Evolutionary conservation across 2,113 vertebrate genomes (phyloP).

Genomic region (Platanista minor): DNA sequence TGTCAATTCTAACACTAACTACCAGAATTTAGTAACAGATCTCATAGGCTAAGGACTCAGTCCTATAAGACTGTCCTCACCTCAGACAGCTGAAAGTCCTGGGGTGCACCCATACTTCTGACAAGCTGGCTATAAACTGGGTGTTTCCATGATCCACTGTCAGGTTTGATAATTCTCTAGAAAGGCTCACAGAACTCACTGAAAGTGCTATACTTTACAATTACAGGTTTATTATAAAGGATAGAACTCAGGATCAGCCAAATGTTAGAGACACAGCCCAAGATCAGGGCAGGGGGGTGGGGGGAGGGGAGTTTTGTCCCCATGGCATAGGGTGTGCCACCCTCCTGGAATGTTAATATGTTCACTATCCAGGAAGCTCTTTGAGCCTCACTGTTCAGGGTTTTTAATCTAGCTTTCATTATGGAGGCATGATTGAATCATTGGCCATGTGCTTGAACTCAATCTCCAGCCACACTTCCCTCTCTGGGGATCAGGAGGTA

Average conservation of each 20-base stretch:
- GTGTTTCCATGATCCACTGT: background rate
- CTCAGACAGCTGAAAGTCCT: background rate
- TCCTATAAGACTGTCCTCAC: background rate
- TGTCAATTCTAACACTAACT: background rate
- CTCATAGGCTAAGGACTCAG: background rate
- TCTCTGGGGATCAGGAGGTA: background rate
- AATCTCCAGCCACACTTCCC: background rate
- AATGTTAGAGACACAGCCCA: background rate
- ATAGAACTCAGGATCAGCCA: background rate
- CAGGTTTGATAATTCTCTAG: background rate
- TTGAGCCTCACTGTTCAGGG: background rate
- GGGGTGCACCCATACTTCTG: background rate
- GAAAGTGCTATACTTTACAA: background rate
- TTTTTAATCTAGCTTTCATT: background rate
- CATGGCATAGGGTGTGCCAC: background rate
- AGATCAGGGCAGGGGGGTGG: background rate
- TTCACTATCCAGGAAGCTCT: background rate
- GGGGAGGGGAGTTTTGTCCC: background rate
- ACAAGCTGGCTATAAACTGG: background rate
- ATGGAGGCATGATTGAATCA: background rate
- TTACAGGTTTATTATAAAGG: background rate
- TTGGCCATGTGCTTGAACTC: background rate
- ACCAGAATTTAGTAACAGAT: background rate
- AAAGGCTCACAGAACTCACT: background rate
- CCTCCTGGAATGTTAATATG: background rate